Percentiles rank a stretch among this genome's conserved stretches.
These are phyloP conservation scores for Podabrus alpinus DNA, from an alignment of 2,888 invertebrate species.

Conservation along the genomic window DNA sequence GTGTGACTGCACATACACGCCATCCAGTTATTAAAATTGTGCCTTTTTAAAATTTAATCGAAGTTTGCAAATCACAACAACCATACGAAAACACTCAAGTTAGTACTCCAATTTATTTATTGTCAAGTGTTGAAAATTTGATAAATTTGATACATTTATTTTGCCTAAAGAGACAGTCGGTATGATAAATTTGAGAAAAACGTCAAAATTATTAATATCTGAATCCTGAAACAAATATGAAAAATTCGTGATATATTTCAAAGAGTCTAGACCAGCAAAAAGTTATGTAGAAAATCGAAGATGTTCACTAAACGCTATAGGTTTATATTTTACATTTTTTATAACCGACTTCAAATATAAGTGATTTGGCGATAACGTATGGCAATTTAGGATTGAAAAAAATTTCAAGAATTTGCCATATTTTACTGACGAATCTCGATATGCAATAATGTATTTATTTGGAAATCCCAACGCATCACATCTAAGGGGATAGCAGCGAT, in stretches of 20 bases:
- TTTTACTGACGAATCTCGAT: constrained; percentile 1
- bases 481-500: background rate
- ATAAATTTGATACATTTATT: background rate
- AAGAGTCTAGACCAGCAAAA: background rate
- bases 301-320: background rate
- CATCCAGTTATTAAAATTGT: constrained; percentile 19
- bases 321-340: background rate
- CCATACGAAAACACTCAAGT: background rate
- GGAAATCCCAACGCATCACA: constrained; percentile 18
- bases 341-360: constrained; percentile 2
- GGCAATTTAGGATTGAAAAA: constrained; percentile 15
- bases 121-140: background rate
- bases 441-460: constrained; percentile 4
- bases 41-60: constrained; percentile 3
- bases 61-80: background rate
- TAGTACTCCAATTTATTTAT: background rate
- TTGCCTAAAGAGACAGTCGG: background rate
- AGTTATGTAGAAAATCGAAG: background rate
- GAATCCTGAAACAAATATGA: background rate
- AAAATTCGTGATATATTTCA: background rate
- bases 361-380: constrained; percentile 16
- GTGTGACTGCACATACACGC: constrained; percentile 25
- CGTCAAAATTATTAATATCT: background rate
- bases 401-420: constrained; percentile 7
- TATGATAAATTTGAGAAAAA: background rate